Base-by-base conservation (phyloP, 2,113 vertebrate species). In the Peromyscus maniculatus region DNA sequence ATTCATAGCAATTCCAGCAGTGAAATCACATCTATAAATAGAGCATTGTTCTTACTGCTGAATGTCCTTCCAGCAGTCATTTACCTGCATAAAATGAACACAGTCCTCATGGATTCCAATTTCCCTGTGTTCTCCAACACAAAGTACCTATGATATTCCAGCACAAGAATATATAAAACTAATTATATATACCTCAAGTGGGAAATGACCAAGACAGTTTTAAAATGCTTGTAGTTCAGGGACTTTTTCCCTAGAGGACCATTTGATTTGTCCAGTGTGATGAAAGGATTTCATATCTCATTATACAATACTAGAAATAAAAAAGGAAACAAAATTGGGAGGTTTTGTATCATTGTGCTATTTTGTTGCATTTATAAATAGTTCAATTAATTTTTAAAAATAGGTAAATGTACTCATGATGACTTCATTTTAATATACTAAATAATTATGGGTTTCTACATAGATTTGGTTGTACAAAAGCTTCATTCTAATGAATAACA, bases 201-300 rank as follows among this genome's bases (percentile, higher is more conserved):
- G 36, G 75, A 24, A 96, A 39, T 93, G 75, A 82, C 26, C 24
- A 72, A 57, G 13, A n/a, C 21, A 57, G 16, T 83, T 89, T 72
- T 91, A 75, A 86, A 7, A n/a, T 64, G 15, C 87, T 87, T 59
- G 39, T 72, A 55, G 28, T 57, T 62, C 57, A 13, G 94, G 55
- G 78, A 93, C 72, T 95, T 91, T 87, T 39, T n/a, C 95, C 43
- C 62, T 93, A 64, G 95, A 96, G 97, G 87, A 39, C 16, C 69
- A 66, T 62, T n/a, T 93, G 52, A 5, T 80, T 87, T 94, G 66
- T 79, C 92, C 92, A 94, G 33, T 78, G n/a, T 22, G 84, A 90
- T 7, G 24, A 87, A 93, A 97, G 26, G 5, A 55, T 13, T 64
- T 71, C n/a, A 93, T 69, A 93, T 57, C 67, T 89, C 39, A 62